Evolutionary conservation across 2,888 invertebrate species (phyloP), one percentile per base, ranked within the genome.

Genomic region (Agrotis puta): DNA sequence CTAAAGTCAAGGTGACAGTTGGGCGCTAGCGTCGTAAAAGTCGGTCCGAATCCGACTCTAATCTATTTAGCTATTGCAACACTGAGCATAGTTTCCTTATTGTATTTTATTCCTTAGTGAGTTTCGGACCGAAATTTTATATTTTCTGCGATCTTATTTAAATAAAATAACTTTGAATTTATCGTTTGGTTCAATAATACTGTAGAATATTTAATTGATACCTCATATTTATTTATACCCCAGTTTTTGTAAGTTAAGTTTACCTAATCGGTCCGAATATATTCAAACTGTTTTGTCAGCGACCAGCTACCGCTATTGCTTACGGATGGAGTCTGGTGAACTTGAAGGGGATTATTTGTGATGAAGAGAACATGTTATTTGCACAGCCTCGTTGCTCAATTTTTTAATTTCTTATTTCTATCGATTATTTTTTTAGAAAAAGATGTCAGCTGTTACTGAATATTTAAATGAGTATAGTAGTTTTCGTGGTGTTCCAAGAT

Each of bases 1-100:
- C 83, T 84, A 75, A 86, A 84, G 88, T 88, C 88, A 92, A 91
- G 88, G 86, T 92, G 92, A 95, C 95, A 95, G 94, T 91, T 73
- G 72, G 82, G 87, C 88, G 89, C 89, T 88, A 87, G 89, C 85
- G 84, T 89, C 86, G 88, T 84, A 87, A 82, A 82, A 81, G 66
- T 84, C 73, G 74, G 77, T 85, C 84, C 85, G 82, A 82, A 77
- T 83, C 71, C 22, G 33, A 67, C 53, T 71, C 45, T 51, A 45
- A 58, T 74, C 39, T 74, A 63, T 76, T 84, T 80, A 54, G 16
- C n/a, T 76, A 70, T 79, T 73, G 86, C 85, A 84, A 85, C 86
- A 85, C 85, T 82, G 75, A 76, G 50, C 33, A 50, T 50, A 59
- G 47, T 68, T 77, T 63, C 53, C 47, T 18, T 58, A 47, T 22